Percentiles rank a stretch among this genome's conserved stretches.
Conservation (phyloP, 2,888 invertebrate species). For the Dorcus hopei region DNA sequence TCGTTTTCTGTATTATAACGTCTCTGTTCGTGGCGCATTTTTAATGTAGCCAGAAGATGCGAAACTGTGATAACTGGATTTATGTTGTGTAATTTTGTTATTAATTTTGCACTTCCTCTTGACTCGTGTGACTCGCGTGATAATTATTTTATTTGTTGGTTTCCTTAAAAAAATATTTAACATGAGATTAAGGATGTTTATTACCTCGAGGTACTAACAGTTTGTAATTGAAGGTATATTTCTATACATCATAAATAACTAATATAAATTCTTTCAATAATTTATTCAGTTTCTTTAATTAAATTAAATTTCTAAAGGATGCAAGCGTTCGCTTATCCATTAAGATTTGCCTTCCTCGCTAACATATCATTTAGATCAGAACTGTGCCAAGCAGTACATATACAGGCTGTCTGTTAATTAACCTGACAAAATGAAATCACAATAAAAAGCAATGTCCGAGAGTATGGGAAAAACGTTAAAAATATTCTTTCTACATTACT, state of each 20-base stretch:
- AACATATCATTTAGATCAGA: too few relatives aligned
- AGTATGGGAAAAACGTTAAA: too few relatives aligned
- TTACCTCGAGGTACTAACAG: not conserved
- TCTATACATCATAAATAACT: not conserved
- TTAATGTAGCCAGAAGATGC: not conserved
- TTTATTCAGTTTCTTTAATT: too few relatives aligned
- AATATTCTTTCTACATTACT: too few relatives aligned
- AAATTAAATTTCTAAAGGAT: too few relatives aligned
- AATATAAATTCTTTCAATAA: too few relatives aligned
- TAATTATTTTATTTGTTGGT: not conserved
- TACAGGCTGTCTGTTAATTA: too few relatives aligned
- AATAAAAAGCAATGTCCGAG: too few relatives aligned
- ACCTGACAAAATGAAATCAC: too few relatives aligned
- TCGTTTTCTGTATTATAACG: slow-evolving; percentile 2
- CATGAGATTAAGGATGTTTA: not conserved
- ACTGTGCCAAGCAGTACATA: too few relatives aligned
- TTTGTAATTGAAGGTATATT: not conserved
- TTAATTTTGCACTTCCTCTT: slow-evolving; percentile 2
- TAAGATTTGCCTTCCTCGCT: too few relatives aligned
- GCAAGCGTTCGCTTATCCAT: too few relatives aligned
- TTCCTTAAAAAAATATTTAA: not conserved
- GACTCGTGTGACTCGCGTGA: not conserved
- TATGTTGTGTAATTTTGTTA: not conserved
- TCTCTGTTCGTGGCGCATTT: not conserved
- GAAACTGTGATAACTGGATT: not conserved